Percentiles rank a stretch among this genome's conserved stretches.
phyloP scores from a whole-genome alignment of 2,797 vertebrate species.

The Perodicticus potto region DNA sequence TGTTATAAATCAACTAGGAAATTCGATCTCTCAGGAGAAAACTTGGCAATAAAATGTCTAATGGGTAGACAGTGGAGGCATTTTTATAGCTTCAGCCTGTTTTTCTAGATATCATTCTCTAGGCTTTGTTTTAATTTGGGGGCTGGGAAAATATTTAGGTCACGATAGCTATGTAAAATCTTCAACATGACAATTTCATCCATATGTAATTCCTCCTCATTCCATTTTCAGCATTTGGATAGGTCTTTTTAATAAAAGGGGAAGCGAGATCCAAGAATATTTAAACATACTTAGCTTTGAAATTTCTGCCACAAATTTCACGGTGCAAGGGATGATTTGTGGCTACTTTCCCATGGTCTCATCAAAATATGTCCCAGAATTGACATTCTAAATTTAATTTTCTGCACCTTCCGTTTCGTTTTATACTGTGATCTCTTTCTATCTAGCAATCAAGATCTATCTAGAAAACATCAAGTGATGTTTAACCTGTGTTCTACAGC shows the following conservation, averaged over 20 bases:
- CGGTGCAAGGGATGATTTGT: neutral
- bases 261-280: slow-evolving; percentile 47
- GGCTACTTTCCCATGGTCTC: neutral
- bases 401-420: neutral
- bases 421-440: neutral
- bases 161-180: slow-evolving; percentile 57
- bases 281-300: slow-evolving; percentile 16
- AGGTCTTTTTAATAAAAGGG: slow-evolving; percentile 67
- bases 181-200: slow-evolving; percentile 46
- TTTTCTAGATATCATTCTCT: slow-evolving; percentile 50
- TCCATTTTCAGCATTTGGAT: slow-evolving; percentile 66
- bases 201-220: slow-evolving; percentile 28
- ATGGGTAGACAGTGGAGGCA: neutral
- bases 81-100: slow-evolving; percentile 57
- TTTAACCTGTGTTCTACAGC: neutral
- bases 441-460: neutral
- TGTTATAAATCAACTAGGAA: slow-evolving; percentile 59
- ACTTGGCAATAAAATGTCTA: slow-evolving; percentile 61
- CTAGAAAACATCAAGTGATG: slow-evolving; percentile 36
- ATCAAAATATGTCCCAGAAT: neutral
- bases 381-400: neutral
- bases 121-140: neutral
- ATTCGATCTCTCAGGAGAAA: slow-evolving; percentile 60
- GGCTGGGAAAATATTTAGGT: slow-evolving; percentile 41
- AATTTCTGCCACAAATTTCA: slow-evolving; percentile 35